Conservation (phyloP, 2,113 vertebrate genomes). For the Setophaga coronata region DNA sequence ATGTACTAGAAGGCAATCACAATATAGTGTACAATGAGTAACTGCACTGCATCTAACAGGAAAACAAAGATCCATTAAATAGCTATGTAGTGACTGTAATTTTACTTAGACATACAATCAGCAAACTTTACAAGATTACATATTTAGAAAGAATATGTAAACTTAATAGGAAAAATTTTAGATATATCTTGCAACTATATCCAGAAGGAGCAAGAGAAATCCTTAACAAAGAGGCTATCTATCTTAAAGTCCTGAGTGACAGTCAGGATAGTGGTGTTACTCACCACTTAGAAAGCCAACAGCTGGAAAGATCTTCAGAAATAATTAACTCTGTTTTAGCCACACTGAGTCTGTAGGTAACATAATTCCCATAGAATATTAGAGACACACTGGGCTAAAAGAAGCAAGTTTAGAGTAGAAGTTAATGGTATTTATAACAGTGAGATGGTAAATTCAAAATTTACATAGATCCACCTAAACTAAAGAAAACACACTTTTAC, state of each 20-base stretch:
- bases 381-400: not conserved
- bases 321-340: not conserved
- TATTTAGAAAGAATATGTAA: not conserved
- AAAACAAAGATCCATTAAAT: not conserved
- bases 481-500: not conserved
- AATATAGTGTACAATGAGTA: not conserved
- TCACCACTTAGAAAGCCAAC: not conserved
- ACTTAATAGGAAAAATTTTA: not conserved
- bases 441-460: not conserved
- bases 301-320: not conserved
- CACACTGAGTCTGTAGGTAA: not conserved
- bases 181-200: not conserved
- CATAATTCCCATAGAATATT: not conserved
- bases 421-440: not conserved
- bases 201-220: not conserved
- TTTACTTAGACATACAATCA: not conserved
- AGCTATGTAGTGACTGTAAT: not conserved
- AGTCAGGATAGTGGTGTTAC: not conserved
- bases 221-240: not conserved
- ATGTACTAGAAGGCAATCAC: not conserved
- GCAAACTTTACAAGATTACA: not conserved
- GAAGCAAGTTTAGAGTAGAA: not conserved
- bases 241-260: not conserved
- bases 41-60: not conserved
- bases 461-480: not conserved